These are phyloP conservation scores for Ichneumon xanthorius DNA, from an alignment of 2,888 invertebrate genomes.

Conservation along the genomic window DNA sequence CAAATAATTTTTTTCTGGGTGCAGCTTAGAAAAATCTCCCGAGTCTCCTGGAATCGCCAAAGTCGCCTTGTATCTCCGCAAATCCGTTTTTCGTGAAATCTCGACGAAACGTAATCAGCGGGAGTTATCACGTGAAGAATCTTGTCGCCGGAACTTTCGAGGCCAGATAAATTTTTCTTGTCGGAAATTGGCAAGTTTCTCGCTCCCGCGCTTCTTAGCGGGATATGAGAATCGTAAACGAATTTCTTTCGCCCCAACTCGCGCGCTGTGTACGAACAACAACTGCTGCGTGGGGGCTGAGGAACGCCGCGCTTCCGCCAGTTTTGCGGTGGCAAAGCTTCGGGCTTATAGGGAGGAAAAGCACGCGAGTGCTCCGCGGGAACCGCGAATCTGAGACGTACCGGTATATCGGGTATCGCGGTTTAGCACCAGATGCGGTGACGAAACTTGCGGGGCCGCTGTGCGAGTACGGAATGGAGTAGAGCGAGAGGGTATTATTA, in stretches of 20 bases:
- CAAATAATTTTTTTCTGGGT: too few relatives aligned
- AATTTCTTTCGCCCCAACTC: background rate
- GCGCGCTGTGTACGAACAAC: background rate
- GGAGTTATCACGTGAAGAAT: background rate
- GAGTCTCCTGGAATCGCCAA: too few relatives aligned
- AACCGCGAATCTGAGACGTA: slow-evolving; percentile 46
- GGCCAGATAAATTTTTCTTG: background rate
- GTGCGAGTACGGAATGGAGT: background rate
- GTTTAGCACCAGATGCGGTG: slow-evolving; percentile 69
- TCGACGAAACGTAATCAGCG: background rate
- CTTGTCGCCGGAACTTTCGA: background rate
- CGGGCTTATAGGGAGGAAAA: background rate
- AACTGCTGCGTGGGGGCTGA: background rate
- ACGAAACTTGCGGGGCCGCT: slow-evolving; percentile 55
- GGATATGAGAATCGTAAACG: slow-evolving; percentile 5
- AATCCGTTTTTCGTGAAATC: background rate
- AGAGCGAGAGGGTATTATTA: slow-evolving; percentile 48
- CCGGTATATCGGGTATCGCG: slow-evolving; percentile 65
- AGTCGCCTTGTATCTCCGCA: background rate
- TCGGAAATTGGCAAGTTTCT: background rate
- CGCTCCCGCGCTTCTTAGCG: background rate
- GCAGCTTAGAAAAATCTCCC: too few relatives aligned
- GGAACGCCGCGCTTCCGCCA: background rate
- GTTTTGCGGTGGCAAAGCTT: slow-evolving; percentile 25
- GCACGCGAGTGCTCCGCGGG: slow-evolving; percentile 1